These are phyloP conservation scores for Trachelus troglodyta DNA, from an alignment of 2,888 invertebrate species.

Conservation along the genomic window DNA sequence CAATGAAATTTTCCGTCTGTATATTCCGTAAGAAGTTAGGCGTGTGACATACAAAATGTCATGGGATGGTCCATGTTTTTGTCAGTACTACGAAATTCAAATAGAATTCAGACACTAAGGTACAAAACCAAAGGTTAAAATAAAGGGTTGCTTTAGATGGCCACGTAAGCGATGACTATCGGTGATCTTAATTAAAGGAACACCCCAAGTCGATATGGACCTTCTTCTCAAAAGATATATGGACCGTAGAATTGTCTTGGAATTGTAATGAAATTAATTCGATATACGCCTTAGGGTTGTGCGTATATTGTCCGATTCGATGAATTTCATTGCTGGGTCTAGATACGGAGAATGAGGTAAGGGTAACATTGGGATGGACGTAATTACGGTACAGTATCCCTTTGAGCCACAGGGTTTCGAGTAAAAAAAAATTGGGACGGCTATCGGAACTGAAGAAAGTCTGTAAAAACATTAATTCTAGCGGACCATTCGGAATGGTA, in stretches of 20 bases:
- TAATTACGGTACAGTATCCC: not conserved
- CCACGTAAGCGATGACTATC: no score
- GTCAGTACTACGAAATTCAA: not conserved
- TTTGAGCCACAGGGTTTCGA: not conserved
- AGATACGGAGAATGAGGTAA: not conserved
- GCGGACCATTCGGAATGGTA: not conserved
- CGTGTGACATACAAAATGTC: not conserved
- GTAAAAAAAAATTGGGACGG: not conserved
- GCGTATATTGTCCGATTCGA: not conserved
- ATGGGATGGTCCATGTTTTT: not conserved
- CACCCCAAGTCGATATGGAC: no score
- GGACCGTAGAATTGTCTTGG: not conserved
- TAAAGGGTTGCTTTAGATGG: not conserved
- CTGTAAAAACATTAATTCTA: not conserved
- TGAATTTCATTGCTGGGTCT: not conserved
- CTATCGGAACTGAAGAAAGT: not conserved
- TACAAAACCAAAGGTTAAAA: not conserved
- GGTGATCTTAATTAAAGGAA: no score
- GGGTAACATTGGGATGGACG: not conserved
- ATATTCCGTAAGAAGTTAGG: not conserved
- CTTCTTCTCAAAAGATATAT: not conserved
- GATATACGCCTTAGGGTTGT: not conserved
- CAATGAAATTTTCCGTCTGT: not conserved
- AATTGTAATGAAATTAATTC: not conserved
- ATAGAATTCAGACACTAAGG: not conserved